Base-by-base conservation (phyloP, 2,797 vertebrate genomes). In the Mastacembelus armatus region DNA sequence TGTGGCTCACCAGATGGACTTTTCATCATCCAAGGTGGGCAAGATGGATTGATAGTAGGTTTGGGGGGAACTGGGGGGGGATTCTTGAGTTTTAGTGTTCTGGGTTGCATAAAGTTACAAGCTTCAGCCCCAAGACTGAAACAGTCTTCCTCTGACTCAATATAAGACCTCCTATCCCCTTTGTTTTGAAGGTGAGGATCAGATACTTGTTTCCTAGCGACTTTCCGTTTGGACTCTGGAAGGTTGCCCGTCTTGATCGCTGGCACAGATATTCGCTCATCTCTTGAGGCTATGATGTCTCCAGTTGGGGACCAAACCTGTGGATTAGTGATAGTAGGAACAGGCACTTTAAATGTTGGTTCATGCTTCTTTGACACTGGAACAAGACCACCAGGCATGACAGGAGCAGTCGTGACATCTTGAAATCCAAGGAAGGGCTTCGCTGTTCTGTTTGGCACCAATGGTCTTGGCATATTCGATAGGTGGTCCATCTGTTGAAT, bases 71-170 rank as follows among this genome's bases (percentile, higher is more conserved):
- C 96, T 11, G 97, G 97, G 78, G 98, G 98, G 15, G 98, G 98
- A 40, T 94, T 94, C 92, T 98, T 98, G 51, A 95, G 96, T 81
- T 96, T 98, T 49, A 95, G 85, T 43, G 93, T 77, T 84, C 95
- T 92, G 47, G 91, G 83, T 81, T 98, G 97, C 97, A 99, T 96
- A 84, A 99, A 99, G 84, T 99, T 99, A 71, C 97, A 99, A 65
- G 98, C 98, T 87, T 99, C 98, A 56, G 98, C 98, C 43, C 98
- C 98, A 26, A 99, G 91, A 86, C 96, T 99, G 82, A 99, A 96
- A 90, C 93, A 97, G 90, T 99, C 98, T 86, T 99, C 98, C 86
- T 99, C 98, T 4, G 94, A 91, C 74, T 99, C 97, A 68, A 94
- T 95, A 48, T 94, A 95, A 50, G 94, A 91, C 79, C 67, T 92